These are phyloP conservation scores for Deroplatys truncata DNA, from an alignment of 2,888 invertebrate species.

Conservation along the genomic window DNA sequence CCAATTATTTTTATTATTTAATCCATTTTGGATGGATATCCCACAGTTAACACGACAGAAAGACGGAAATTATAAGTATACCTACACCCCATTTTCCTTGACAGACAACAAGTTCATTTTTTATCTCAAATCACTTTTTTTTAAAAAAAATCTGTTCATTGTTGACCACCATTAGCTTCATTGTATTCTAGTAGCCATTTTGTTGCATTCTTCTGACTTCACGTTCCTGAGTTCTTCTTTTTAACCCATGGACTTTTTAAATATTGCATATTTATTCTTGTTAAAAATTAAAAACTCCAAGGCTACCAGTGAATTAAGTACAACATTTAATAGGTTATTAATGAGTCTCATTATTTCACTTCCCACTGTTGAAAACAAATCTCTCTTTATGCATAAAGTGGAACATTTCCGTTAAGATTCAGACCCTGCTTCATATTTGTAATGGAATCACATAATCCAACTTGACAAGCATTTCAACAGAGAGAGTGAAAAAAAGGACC, in stretches of 20 bases:
- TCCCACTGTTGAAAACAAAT: conserved; percentile 3
- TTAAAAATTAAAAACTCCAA: conserved; percentile 24
- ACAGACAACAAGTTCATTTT: conserved; percentile 14
- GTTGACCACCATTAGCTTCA: conserved; percentile 8
- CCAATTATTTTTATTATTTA: conserved; percentile 9
- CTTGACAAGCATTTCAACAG: not conserved
- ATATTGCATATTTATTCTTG: conserved; percentile 19
- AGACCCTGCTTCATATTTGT: conserved; percentile 4
- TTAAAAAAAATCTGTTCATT: not conserved
- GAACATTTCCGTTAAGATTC: not conserved
- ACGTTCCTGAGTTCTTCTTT: conserved; percentile 24
- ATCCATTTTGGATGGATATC: conserved; percentile 1
- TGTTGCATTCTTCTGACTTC: conserved; percentile 6
- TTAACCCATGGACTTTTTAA: conserved; percentile 14
- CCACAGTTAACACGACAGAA: conserved; percentile 20
- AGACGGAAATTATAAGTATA: conserved; percentile 7
- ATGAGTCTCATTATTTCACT: conserved; percentile 10
- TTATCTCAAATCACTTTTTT: conserved; percentile 10
- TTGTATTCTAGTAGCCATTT: conserved; percentile 6
- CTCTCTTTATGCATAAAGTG: not conserved
- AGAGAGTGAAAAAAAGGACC: conserved; percentile 13
- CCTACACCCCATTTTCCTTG: conserved; percentile 20
- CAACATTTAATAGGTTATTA: conserved; percentile 15
- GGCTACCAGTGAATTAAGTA: conserved; percentile 25
- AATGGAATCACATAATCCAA: not conserved